Conservation (phyloP, 2,113 vertebrate species). For the Glaucomys volans region DNA sequence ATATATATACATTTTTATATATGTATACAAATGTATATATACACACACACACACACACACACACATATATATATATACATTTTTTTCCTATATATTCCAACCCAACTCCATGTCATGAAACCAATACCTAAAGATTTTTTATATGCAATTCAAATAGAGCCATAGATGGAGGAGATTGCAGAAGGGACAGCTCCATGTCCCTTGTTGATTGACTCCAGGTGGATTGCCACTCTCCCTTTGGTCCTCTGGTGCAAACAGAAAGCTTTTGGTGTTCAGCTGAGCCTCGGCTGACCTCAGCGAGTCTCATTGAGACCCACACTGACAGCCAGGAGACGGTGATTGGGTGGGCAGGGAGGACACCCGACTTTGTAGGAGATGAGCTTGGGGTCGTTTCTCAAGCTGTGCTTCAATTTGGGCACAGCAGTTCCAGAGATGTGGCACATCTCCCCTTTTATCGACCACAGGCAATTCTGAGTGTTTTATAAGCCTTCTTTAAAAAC, state of each 20-base stretch:
- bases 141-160: slow-evolving; percentile 64
- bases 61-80: no score
- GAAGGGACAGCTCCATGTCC: not conserved
- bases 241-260: no score
- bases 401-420: slow-evolving; percentile 25
- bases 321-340: slow-evolving; percentile 57
- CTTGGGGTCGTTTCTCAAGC: not conserved
- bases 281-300: not conserved
- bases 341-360: not conserved
- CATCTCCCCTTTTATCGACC: slow-evolving; percentile 72
- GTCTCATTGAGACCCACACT: slow-evolving; percentile 12
- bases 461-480: slow-evolving; percentile 60
- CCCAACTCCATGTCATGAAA: not conserved
- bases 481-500: slow-evolving; percentile 74
- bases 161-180: slow-evolving; percentile 5
- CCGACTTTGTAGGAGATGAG: slow-evolving; percentile 66
- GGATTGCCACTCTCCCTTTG: not conserved
- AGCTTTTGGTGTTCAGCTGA: not conserved
- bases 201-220: not conserved
- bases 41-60: no score
- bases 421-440: slow-evolving; percentile 65
- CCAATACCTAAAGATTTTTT: slow-evolving; percentile 15
- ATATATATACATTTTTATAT: no score
- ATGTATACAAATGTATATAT: no score
- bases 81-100: not conserved